These are phyloP conservation scores for Labia minor DNA, from an alignment of 2,888 invertebrate species.

Conservation along the genomic window DNA sequence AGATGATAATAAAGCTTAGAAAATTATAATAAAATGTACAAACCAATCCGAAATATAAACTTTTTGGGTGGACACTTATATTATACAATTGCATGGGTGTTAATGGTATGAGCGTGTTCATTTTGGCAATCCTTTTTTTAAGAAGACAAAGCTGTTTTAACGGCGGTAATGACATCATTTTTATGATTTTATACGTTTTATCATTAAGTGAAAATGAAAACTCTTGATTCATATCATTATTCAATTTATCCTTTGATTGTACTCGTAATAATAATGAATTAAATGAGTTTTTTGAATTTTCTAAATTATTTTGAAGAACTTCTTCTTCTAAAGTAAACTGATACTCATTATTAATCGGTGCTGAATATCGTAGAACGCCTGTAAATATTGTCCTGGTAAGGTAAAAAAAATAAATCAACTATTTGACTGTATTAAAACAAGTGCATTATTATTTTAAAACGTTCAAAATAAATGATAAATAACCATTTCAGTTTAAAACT, in stretches of 20 bases:
- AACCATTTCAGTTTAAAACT: too few relatives aligned
- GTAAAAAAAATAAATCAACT: too few relatives aligned
- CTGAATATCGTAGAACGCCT: background rate
- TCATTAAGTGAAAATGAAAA: background rate
- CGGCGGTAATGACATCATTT: background rate
- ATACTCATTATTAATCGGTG: background rate
- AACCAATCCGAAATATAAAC: constrained; percentile 33
- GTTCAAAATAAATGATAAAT: too few relatives aligned
- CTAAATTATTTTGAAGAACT: background rate
- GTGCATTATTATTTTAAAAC: too few relatives aligned
- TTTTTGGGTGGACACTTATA: constrained; percentile 34
- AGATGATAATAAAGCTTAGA: too few relatives aligned
- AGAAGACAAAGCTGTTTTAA: background rate
- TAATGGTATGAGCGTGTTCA: constrained; percentile 31
- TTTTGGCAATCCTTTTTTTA: background rate
- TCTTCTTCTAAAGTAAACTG: background rate
- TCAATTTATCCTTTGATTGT: background rate
- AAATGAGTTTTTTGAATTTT: background rate
- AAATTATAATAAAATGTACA: constrained; percentile 3
- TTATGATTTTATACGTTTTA: background rate
- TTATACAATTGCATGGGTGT: constrained; percentile 37
- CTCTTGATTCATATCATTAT: background rate
- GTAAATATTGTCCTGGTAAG: background rate
- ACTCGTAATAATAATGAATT: background rate
- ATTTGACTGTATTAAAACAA: too few relatives aligned